Evolutionary conservation across 2,888 invertebrate species (phyloP).

Genomic region (Mesopsocus fuscifrons): DNA sequence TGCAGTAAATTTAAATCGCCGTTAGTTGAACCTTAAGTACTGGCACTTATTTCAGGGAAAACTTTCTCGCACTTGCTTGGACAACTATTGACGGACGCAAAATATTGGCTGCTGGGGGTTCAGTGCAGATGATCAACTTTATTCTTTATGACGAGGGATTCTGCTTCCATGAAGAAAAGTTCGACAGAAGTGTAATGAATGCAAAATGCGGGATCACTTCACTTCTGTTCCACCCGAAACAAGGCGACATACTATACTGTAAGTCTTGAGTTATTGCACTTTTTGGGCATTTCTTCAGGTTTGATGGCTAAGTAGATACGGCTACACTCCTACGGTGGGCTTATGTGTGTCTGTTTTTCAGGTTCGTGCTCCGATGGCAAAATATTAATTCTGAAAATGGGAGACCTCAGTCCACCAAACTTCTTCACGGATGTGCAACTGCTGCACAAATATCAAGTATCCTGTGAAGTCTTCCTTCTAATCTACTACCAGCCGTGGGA

Average conservation of each 20-base stretch:
- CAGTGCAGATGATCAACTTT: conserved; percentile 18
- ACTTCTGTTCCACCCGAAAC: conserved; percentile 18
- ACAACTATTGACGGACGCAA: conserved; percentile 20
- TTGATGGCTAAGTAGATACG: background rate
- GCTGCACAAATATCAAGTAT: conserved; percentile 11
- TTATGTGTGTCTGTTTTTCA: conserved; percentile 12
- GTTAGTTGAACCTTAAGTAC: too few relatives aligned
- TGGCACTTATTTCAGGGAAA: conserved; percentile 19
- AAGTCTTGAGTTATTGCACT: too few relatives aligned
- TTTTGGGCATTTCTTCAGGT: too few relatives aligned
- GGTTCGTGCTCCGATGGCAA: conserved; percentile 18
- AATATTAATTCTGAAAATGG: conserved; percentile 16
- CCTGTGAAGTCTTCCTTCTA: conserved; percentile 16
- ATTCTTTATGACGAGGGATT: conserved; percentile 9
- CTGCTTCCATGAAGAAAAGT: conserved; percentile 3
- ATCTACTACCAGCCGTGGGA: conserved; percentile 15
- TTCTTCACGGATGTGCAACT: conserved; percentile 14
- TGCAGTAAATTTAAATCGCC: too few relatives aligned
- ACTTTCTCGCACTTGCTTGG: conserved; percentile 28
- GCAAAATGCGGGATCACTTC: conserved; percentile 12
- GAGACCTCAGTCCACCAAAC: conserved; percentile 13
- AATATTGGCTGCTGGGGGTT: conserved; percentile 20
- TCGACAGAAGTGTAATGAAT: conserved; percentile 7
- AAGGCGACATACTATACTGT: conserved; percentile 18
- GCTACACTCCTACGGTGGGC: background rate